Conservation (phyloP, 92 coral and sea anemone species). For the Galaxea fascicularis region DNA sequence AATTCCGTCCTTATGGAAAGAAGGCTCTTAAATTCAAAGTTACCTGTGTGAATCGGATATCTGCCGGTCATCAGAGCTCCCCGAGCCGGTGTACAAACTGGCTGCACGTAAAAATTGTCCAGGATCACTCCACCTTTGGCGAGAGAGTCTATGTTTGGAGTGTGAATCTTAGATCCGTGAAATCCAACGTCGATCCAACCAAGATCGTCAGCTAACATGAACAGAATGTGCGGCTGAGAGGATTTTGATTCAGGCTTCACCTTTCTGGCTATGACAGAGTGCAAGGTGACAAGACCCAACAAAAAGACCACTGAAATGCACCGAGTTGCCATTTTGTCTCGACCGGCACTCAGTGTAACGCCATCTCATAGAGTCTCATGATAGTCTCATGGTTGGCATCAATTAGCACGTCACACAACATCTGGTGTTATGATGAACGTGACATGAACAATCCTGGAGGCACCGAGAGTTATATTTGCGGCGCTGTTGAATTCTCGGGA, state of each 20-base stretch:
- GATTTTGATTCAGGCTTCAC: not conserved
- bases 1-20: no score
- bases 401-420: no score
- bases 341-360: not conserved
- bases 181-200: slow-evolving; percentile 84
- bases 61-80: slow-evolving; percentile 86
- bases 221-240: slow-evolving; percentile 57
- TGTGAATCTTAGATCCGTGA: slow-evolving; percentile 73
- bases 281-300: not conserved
- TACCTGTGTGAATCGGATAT: slow-evolving; percentile 71
- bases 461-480: no score
- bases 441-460: no score
- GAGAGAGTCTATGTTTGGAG: slow-evolving; percentile 76
- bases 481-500: no score
- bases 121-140: slow-evolving; percentile 77
- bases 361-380: not conserved
- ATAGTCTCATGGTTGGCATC: no score
- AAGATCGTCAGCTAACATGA: slow-evolving; percentile 68
- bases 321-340: not conserved
- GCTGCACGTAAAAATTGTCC: slow-evolving; percentile 76
- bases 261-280: not conserved
- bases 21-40: no score
- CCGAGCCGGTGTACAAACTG: slow-evolving; percentile 86
- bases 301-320: not conserved
- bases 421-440: no score